These are phyloP conservation scores for Rafetus swinhoei DNA, from an alignment of 2,113 vertebrate species.

Conservation along the genomic window DNA sequence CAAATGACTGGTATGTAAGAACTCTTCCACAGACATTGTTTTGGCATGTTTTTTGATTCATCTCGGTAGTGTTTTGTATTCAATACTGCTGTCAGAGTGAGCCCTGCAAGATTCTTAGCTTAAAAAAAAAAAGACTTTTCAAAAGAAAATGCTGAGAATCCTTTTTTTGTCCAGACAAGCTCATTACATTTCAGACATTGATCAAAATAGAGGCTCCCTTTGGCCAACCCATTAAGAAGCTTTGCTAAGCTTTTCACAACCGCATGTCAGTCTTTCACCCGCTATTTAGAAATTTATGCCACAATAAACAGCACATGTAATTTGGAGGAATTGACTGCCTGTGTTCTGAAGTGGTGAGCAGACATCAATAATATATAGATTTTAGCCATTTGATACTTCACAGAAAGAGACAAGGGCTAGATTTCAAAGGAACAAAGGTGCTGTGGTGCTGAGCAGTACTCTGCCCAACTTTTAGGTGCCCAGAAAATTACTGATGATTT, in stretches of 20 bases:
- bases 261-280: not conserved
- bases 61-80: not conserved
- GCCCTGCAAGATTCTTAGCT: not conserved
- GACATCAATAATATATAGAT: not conserved
- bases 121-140: not conserved
- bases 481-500: not conserved
- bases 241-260: not conserved
- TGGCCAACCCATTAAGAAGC: not conserved
- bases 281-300: not conserved
- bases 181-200: not conserved
- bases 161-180: not conserved
- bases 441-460: not conserved
- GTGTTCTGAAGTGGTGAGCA: not conserved
- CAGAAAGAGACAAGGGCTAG: not conserved
- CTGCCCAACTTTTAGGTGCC: not conserved
- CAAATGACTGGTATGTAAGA: not conserved
- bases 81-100: not conserved
- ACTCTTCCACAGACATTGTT: not conserved
- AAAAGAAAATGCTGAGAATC: not conserved
- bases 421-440: not conserved
- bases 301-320: not conserved
- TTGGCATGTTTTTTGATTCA: not conserved
- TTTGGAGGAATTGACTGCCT: not conserved
- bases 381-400: not conserved
- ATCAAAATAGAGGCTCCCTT: not conserved